A percentile compares a stretch with the other conserved stretches of the same genome.
These are phyloP conservation scores for Chrysolina oricalcia DNA, from an alignment of 2,888 invertebrate genomes.

Conservation along the genomic window DNA sequence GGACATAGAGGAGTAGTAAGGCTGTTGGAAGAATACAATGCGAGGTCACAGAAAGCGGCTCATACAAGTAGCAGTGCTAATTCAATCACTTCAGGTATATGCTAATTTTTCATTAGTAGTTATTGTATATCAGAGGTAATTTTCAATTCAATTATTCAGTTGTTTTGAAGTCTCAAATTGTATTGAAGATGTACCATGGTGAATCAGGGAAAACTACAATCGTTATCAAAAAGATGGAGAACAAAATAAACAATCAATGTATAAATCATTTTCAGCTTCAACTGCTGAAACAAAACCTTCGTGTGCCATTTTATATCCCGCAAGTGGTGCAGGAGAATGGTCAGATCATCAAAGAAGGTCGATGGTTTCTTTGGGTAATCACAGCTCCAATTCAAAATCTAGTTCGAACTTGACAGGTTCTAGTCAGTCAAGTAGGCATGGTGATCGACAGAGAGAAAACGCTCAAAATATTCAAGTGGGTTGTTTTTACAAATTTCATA, in stretches of 20 bases:
- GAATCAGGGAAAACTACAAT: no score
- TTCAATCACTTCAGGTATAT: constrained; percentile 69
- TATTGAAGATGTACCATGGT: no score
- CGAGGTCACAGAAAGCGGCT: constrained; percentile 66
- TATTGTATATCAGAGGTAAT: background rate
- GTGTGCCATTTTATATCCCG: constrained; percentile 74
- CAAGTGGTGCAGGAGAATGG: constrained; percentile 67
- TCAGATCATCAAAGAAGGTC: constrained; percentile 70
- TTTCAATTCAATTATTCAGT: no score
- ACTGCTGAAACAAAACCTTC: constrained; percentile 79
- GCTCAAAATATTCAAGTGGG: constrained; percentile 63
- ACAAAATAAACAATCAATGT: background rate
- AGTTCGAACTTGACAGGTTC: constrained; percentile 84
- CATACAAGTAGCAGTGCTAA: constrained; percentile 69
- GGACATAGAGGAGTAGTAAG: constrained; percentile 91
- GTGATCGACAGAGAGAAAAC: constrained; percentile 65
- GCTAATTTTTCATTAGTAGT: background rate
- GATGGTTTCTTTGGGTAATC: constrained; percentile 78
- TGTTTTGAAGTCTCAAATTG: no score
- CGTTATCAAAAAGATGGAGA: background rate
- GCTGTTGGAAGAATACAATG: constrained; percentile 81
- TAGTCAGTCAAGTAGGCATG: constrained; percentile 71
- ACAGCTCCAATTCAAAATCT: constrained; percentile 86
- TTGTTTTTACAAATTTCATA: constrained; percentile 3
- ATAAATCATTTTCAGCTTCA: constrained; percentile 68